Evolutionary conservation across 2,797 vertebrate species (phyloP), one percentile per base, ranked within the genome.

Genomic region (Moxostoma hubbsi): DNA sequence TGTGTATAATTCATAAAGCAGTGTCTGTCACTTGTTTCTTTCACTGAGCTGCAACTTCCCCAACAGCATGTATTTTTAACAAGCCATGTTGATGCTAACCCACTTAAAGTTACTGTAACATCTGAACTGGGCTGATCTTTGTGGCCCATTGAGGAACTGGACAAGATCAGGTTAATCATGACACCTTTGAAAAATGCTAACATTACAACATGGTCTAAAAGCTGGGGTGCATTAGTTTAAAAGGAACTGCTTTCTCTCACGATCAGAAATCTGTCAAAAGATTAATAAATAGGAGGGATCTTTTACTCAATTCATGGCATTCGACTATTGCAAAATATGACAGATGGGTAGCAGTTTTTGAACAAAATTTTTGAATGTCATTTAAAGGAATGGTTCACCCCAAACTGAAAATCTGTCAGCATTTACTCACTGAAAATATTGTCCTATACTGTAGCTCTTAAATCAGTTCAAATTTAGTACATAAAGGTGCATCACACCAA

Each of bases 11-110:
- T 75, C 63, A 83, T 66, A 61, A 76, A 43, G 53, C 57, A 11
- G 9, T 13, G 45, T 3, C 62, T 66, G 57, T 79, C n/a, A 47
- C 16, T 70, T 83, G 65, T 79, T 83, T 73, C 54, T 72, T 66
- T 71, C 18, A 54, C 55, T 55, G 66, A 51, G 72, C 61, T 58
- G 36, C 63, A 57, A 45, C 72, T 65, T 83, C 73, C 73, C 46
- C 63, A 24, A 47, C 5, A 68, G 9, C 43, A 82, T 82, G 45
- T 53, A 82, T 82, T 55, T 78, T 79, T 82, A 55, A 82, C 75
- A 8, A 74, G 43, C 24, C 12, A 5, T 18, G 57, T 47, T 73
- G 62, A 77, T 61, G 64, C 59, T 71, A 64, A 71, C 58, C 67
- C 51, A 71, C 36, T 57, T 64, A 64, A 71, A 59, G 11, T 64